phyloP scores from a whole-genome alignment of 2,888 invertebrate genomes.

The Diachrysia chrysitis region DNA sequence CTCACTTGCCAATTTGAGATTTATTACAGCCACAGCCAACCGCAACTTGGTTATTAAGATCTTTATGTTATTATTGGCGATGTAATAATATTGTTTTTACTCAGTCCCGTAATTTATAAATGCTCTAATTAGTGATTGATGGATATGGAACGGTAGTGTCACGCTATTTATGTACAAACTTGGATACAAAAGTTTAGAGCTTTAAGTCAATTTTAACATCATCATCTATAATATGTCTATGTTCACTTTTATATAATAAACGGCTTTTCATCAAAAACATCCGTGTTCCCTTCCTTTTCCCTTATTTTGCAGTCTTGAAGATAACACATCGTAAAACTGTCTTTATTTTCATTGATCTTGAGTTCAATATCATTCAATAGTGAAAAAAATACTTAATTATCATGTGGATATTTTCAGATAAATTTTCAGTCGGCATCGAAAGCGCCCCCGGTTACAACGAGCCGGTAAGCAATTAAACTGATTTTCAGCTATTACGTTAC shows the following conservation, averaged over 20 bases:
- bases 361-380: neutral
- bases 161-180: too few relatives aligned
- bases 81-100: constrained; percentile 29
- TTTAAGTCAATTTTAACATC: too few relatives aligned
- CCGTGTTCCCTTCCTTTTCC: too few relatives aligned
- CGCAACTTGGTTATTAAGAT: constrained; percentile 42
- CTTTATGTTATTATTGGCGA: constrained; percentile 21
- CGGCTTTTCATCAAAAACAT: too few relatives aligned
- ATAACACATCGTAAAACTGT: neutral
- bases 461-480: constrained; percentile 24
- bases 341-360: neutral
- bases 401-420: neutral
- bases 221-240: too few relatives aligned
- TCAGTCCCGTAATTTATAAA: constrained; percentile 23
- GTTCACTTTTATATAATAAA: too few relatives aligned
- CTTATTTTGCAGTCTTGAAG: neutral
- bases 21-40: constrained; percentile 33
- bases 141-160: too few relatives aligned
- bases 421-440: neutral
- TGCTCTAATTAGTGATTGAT: too few relatives aligned
- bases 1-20: constrained; percentile 43
- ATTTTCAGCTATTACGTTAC: constrained; percentile 30
- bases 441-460: neutral
- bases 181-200: too few relatives aligned
- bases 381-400: neutral